phyloP scores from a whole-genome alignment of 2,113 vertebrate genomes.

The Psephotus haematonotus region DNA sequence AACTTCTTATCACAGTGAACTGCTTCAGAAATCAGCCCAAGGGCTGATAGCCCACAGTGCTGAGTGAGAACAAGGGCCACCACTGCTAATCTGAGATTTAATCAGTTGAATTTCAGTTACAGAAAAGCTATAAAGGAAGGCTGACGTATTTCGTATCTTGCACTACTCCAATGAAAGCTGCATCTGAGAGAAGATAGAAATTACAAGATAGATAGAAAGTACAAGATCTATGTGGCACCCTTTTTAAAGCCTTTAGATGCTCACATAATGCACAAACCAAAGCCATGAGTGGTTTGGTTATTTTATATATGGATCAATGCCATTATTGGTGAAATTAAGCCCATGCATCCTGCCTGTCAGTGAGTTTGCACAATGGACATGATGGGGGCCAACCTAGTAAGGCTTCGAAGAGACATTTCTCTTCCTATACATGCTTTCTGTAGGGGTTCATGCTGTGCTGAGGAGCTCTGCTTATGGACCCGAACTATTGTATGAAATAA shows the following conservation, averaged over 20 bases:
- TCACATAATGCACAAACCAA: background rate
- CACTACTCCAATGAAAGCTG: background rate
- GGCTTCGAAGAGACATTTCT: background rate
- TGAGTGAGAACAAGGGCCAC: background rate
- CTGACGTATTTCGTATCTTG: background rate
- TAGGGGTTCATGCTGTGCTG: background rate
- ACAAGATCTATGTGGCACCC: background rate
- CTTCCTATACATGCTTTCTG: background rate
- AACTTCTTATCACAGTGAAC: background rate
- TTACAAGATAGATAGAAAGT: no score
- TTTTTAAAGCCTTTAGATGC: background rate
- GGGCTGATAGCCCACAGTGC: background rate
- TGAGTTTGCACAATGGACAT: background rate
- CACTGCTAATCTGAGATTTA: background rate
- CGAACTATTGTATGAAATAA: background rate
- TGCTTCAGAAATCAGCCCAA: background rate
- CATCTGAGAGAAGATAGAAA: background rate
- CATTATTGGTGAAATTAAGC: background rate
- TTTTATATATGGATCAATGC: background rate
- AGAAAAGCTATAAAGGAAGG: background rate
- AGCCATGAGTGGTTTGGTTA: background rate
- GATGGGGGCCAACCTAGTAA: background rate
- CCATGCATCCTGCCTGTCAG: rapidly evolving
- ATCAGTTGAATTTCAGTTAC: background rate
- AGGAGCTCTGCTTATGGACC: background rate